Evolutionary conservation across 2,113 vertebrate species (phyloP).

Genomic region (Typhlomys cinereus): DNA sequence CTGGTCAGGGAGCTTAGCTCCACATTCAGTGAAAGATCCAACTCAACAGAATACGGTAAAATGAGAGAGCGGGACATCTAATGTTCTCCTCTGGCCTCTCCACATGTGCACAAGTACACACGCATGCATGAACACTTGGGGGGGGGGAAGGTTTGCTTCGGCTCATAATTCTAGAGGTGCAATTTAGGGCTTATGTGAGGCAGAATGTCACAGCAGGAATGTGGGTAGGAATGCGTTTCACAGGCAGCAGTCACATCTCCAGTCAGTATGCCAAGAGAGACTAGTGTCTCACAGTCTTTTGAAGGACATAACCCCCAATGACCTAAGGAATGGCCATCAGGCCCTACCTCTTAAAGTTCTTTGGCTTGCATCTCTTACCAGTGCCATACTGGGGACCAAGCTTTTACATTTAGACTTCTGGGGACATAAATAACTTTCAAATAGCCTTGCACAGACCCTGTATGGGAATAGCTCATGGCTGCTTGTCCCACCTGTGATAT

Average conservation of each 20-base stretch:
- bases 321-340: background rate
- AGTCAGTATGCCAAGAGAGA: background rate
- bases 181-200: background rate
- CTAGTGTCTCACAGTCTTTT: background rate
- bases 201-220: background rate
- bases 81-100: too few species aligned
- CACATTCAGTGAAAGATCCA: too few species aligned
- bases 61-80: too few species aligned
- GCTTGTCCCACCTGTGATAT: background rate
- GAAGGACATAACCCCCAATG: background rate
- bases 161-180: background rate
- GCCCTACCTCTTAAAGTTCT: background rate
- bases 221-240: background rate
- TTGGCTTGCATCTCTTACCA: background rate
- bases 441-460: background rate
- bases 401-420: background rate
- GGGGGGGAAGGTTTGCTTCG: background rate
- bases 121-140: too few species aligned
- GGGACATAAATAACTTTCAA: background rate
- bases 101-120: too few species aligned
- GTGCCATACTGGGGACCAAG: background rate
- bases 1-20: too few species aligned
- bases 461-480: background rate
- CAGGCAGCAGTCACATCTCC: background rate
- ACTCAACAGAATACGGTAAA: too few species aligned